phyloP scores from a whole-genome alignment of 2,888 invertebrate genomes.

The Drosophila buzzatii region DNA sequence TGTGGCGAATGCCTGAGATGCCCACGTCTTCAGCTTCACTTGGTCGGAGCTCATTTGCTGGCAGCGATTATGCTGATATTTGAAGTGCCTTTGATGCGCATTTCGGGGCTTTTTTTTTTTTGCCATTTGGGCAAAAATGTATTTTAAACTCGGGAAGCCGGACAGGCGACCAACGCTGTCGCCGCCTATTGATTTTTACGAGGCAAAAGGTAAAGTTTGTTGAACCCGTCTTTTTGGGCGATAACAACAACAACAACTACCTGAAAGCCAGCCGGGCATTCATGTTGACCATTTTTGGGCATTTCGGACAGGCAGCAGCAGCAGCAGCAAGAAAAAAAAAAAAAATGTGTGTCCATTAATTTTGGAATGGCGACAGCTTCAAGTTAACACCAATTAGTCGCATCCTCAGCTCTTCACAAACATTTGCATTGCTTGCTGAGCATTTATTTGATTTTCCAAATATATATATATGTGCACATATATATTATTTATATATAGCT shows the following conservation, averaged over 20 bases:
- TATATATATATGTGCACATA: neutral
- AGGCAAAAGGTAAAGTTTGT: constrained; percentile 71
- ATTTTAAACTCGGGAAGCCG: constrained; percentile 60
- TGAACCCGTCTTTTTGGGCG: constrained; percentile 42
- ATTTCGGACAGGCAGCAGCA: constrained; percentile 16
- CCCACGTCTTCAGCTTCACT: constrained; percentile 1
- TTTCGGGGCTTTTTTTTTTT: constrained; percentile 45
- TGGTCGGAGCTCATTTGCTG: constrained; percentile 52
- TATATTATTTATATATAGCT: constrained; percentile 10
- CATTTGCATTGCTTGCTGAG: constrained; percentile 47
- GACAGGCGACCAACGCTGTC: constrained; percentile 14
- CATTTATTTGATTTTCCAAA: constrained; percentile 47
- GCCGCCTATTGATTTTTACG: constrained; percentile 77
- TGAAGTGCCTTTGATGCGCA: constrained; percentile 80
- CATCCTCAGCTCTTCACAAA: constrained; percentile 59
- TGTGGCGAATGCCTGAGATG: constrained; percentile 6
- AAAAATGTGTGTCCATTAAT: constrained; percentile 46
- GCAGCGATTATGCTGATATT: constrained; percentile 69
- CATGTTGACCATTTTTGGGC: constrained; percentile 4
- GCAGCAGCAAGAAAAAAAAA: neutral
- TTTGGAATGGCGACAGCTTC: constrained; percentile 49
- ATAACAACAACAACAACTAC: constrained; percentile 5
- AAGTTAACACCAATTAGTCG: constrained; percentile 77
- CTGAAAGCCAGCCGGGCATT: constrained; percentile 11
- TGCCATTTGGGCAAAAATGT: constrained; percentile 52